These are phyloP conservation scores for Homalodisca vitripennis DNA, from an alignment of 1,140 invertebrate species.

Conservation along the genomic window DNA sequence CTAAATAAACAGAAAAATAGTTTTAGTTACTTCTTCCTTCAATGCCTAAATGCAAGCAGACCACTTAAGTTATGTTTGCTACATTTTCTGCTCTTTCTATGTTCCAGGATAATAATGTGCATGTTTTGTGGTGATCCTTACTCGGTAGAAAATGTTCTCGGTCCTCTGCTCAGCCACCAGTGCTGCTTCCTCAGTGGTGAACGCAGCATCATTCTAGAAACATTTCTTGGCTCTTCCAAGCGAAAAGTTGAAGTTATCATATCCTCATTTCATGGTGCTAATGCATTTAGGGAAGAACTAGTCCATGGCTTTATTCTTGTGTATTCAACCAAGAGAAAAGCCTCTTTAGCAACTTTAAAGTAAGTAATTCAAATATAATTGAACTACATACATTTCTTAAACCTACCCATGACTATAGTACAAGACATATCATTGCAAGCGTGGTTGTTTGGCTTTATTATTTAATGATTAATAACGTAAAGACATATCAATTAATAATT, in stretches of 20 bases:
- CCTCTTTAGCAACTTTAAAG: conserved; percentile 90
- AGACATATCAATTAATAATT: too few relatives aligned
- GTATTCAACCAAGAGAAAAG: conserved; percentile 93
- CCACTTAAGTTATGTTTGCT: too few relatives aligned
- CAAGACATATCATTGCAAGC: too few relatives aligned
- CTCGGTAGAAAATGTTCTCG: conserved; percentile 84
- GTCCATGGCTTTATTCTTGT: conserved; percentile 96
- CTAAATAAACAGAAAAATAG: too few relatives aligned
- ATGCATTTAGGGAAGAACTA: conserved; percentile 87
- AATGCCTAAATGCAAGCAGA: too few relatives aligned
- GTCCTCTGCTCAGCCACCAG: conserved; percentile 84
- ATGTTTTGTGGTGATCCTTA: conserved; percentile 97
- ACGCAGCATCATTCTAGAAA: conserved; percentile 86
- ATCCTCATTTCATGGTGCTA: conserved; percentile 93
- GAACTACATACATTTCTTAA: too few relatives aligned
- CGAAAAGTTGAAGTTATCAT: conserved; percentile 89
- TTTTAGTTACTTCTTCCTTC: too few relatives aligned
- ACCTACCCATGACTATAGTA: too few relatives aligned
- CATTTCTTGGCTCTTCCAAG: conserved; percentile 86
- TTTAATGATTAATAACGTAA: too few relatives aligned
- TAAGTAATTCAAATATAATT: conserved; percentile 52
- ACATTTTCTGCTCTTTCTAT: conserved; percentile 33
- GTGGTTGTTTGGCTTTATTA: too few relatives aligned
- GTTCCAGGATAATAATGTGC: conserved; percentile 86
- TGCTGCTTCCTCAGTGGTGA: conserved; percentile 84